phyloP scores from a whole-genome alignment of 2,888 invertebrate species.

The Crepidodera aurea region DNA sequence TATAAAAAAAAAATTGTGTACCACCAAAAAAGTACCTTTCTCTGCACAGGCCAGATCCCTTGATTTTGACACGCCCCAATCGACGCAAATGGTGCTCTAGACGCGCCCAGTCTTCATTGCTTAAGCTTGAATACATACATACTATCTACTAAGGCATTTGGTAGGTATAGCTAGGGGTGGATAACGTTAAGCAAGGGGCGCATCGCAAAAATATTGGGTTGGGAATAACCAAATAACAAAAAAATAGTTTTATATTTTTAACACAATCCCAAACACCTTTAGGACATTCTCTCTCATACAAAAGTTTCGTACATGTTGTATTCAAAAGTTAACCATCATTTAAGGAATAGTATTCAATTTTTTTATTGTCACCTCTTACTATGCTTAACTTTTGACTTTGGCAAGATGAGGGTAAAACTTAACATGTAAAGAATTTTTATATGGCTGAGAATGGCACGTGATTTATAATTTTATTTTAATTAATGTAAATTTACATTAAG shows the following conservation, averaged over 20 bases:
- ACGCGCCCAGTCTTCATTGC: constrained; percentile 60
- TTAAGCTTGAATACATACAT: constrained; percentile 58
- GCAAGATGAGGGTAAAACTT: no score
- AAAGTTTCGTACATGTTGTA: no score
- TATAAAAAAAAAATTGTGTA: constrained; percentile 39
- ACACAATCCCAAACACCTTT: no score
- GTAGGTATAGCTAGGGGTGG: constrained; percentile 14
- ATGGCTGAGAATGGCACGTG: no score
- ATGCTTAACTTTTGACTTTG: no score
- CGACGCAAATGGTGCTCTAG: constrained; percentile 61
- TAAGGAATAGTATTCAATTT: no score
- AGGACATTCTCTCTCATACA: no score
- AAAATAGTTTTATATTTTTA: background rate
- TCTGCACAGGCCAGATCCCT: constrained; percentile 64
- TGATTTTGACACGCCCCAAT: constrained; percentile 59
- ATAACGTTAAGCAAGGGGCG: constrained; percentile 19
- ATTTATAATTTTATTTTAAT: no score
- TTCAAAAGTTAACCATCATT: no score
- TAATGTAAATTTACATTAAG: no score
- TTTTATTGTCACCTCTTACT: no score
- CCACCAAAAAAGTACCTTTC: constrained; percentile 62
- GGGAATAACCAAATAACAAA: background rate
- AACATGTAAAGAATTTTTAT: no score
- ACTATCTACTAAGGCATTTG: constrained; percentile 50
- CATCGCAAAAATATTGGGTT: constrained; percentile 12